phyloP scores from a whole-genome alignment of 2,113 vertebrate genomes.

The Anhinga rufa region DNA sequence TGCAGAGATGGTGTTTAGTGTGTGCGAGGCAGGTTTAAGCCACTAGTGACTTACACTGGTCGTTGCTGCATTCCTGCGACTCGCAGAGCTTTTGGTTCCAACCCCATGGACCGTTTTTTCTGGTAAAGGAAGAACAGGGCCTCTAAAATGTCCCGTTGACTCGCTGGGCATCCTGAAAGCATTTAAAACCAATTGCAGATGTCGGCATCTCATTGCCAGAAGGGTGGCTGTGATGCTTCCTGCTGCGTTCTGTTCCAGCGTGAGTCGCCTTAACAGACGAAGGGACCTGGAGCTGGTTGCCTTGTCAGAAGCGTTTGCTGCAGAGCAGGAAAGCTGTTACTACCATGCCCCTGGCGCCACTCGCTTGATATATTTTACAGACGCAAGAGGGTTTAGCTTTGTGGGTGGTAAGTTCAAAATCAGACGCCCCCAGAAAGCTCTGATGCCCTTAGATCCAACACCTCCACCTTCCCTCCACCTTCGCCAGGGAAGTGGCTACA shows the following conservation, averaged over 20 bases:
- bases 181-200: background rate
- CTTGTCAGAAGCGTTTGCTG: fast-evolving
- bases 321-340: background rate
- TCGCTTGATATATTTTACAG: background rate
- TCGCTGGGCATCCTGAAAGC: background rate
- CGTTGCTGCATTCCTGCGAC: background rate
- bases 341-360: background rate
- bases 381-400: background rate
- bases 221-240: background rate
- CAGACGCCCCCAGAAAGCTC: background rate
- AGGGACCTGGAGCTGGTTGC: background rate
- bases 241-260: background rate
- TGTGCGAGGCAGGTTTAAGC: background rate
- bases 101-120: background rate
- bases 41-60: background rate
- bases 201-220: background rate
- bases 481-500: background rate
- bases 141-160: background rate
- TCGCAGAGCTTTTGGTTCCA: background rate
- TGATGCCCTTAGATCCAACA: background rate
- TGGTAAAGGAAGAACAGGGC: background rate
- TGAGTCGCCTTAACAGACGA: background rate
- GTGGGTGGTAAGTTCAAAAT: background rate
- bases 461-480: background rate
- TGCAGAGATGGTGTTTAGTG: background rate